Evolutionary conservation across 2,888 invertebrate genomes (phyloP).

Genomic region (Melanophora roralis): DNA sequence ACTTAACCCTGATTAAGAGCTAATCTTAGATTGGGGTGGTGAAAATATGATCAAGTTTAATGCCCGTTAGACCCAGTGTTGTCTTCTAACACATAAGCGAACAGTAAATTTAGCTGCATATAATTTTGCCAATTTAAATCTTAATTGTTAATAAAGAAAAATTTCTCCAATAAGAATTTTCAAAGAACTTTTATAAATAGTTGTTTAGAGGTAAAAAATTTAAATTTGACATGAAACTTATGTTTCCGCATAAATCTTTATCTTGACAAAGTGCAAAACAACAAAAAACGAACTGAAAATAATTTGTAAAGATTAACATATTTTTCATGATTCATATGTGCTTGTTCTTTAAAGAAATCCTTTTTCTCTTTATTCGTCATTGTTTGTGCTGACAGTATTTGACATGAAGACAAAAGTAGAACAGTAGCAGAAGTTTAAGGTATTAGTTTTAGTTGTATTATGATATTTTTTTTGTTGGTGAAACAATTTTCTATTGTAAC

Average conservation of each 20-base stretch:
- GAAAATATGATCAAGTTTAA: too few species aligned
- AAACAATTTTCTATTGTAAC: conserved; percentile 56
- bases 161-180: too few species aligned
- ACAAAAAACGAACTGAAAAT: background rate
- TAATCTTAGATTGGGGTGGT: too few species aligned
- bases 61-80: too few species aligned
- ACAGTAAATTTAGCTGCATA: too few species aligned
- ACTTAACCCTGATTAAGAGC: too few species aligned
- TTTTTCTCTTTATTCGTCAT: background rate
- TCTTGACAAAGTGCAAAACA: background rate
- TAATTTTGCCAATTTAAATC: too few species aligned
- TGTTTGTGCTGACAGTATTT: conserved; percentile 49
- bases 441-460: background rate
- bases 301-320: conserved; percentile 51
- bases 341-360: background rate
- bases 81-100: too few species aligned
- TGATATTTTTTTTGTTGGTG: too few species aligned
- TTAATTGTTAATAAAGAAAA: too few species aligned
- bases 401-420: conserved; percentile 28
- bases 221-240: conserved; percentile 42
- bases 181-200: background rate
- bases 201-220: background rate
- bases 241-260: conserved; percentile 55
- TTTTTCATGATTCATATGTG: conserved; percentile 5
- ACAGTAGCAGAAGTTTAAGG: background rate